A percentile compares a stretch with the other conserved stretches of the same genome.
phyloP scores from a whole-genome alignment of 2,113 vertebrate genomes.

The Phycodurus eques region DNA sequence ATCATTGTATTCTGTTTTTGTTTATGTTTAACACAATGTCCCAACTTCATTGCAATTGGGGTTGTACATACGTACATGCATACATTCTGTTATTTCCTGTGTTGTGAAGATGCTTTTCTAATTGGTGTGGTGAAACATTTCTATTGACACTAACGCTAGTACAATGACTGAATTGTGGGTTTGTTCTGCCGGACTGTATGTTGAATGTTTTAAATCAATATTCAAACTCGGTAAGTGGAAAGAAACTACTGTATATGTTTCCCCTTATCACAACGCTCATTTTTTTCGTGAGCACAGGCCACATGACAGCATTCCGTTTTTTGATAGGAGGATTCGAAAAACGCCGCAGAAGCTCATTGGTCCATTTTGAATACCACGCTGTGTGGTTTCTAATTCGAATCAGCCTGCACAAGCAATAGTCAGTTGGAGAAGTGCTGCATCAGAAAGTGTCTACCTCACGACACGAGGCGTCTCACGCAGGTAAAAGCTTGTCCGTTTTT shows the following conservation, averaged over 20 bases:
- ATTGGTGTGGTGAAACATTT: too few species aligned
- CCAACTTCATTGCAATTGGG: too few species aligned
- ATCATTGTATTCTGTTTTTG: too few species aligned
- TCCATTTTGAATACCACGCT: constrained; percentile 57
- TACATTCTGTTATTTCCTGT: too few species aligned
- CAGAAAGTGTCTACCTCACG: rapidly evolving
- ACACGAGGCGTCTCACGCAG: constrained; percentile 1
- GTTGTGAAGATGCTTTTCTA: too few species aligned
- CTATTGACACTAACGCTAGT: too few species aligned
- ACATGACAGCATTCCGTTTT: neutral
- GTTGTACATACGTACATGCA: too few species aligned
- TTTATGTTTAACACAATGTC: too few species aligned
- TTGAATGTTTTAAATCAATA: too few species aligned
- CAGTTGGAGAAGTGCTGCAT: neutral
- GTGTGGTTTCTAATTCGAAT: constrained; percentile 65
- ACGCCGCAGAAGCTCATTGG: constrained; percentile 49
- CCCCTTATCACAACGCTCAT: constrained; percentile 20
- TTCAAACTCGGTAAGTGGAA: neutral
- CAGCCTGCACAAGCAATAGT: constrained; percentile 15
- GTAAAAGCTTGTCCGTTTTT: constrained; percentile 5
- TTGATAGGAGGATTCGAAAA: constrained; percentile 70
- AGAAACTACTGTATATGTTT: constrained; percentile 4
- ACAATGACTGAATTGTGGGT: too few species aligned
- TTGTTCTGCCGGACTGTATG: too few species aligned
- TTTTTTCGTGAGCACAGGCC: neutral